These are phyloP conservation scores for Ophion ellenae DNA, from an alignment of 2,888 invertebrate species.

Conservation along the genomic window DNA sequence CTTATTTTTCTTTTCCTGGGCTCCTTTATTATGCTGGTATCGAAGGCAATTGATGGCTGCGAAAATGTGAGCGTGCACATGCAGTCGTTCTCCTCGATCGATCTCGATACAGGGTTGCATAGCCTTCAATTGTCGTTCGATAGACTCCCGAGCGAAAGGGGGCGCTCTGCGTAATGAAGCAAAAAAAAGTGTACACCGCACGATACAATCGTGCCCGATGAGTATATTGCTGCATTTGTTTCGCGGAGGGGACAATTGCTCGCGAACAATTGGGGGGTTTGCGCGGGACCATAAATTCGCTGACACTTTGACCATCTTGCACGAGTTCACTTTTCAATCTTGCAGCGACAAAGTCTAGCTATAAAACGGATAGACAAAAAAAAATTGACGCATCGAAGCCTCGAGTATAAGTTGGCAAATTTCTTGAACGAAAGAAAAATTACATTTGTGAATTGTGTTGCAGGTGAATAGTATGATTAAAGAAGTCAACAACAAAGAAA, in stretches of 20 bases:
- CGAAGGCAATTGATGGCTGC: too few relatives aligned
- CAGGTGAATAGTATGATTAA: conserved; percentile 83
- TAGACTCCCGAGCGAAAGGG: not conserved
- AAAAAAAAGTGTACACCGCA: conserved; percentile 1
- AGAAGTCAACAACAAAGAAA: conserved; percentile 79
- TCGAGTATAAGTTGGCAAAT: not conserved
- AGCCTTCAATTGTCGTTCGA: too few relatives aligned
- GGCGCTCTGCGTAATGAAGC: not conserved
- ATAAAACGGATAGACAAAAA: not conserved
- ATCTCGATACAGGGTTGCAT: too few relatives aligned
- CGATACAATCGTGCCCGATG: not conserved
- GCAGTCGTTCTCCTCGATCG: too few relatives aligned
- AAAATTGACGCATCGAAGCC: too few relatives aligned
- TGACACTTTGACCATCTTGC: conserved; percentile 16
- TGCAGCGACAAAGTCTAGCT: not conserved
- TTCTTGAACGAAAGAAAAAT: not conserved
- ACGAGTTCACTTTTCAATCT: conserved; percentile 19
- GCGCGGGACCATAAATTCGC: conserved; percentile 51
- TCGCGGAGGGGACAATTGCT: conserved; percentile 38
- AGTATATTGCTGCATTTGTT: conserved; percentile 32
- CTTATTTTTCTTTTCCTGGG: not conserved
- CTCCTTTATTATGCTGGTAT: not conserved
- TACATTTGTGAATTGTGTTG: conserved; percentile 57
- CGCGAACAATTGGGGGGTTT: conserved; percentile 34
- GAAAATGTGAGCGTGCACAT: too few relatives aligned